A percentile compares a stretch with the other conserved stretches of the same genome.
These are phyloP conservation scores for Oreocharis arfaki DNA, from an alignment of 2,113 vertebrate species.

Conservation along the genomic window DNA sequence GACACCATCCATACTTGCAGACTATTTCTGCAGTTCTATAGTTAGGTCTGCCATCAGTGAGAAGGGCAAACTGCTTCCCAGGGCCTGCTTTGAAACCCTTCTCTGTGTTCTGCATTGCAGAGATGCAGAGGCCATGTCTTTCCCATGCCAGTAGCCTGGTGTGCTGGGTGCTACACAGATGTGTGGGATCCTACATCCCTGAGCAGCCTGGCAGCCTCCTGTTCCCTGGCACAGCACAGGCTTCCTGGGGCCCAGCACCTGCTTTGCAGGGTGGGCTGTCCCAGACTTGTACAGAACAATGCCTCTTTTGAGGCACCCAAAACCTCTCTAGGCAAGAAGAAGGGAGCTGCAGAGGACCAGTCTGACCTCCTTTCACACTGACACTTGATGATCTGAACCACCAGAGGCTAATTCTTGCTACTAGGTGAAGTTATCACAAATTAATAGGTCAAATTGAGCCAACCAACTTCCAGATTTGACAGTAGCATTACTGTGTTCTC, in stretches of 20 bases:
- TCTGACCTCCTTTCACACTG: background rate
- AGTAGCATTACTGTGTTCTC: background rate
- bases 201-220: background rate
- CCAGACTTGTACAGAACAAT: background rate
- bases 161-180: accelerated
- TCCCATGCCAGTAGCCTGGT: accelerated
- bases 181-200: background rate
- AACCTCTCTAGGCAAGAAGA: background rate
- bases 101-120: background rate
- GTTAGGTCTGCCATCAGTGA: background rate
- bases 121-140: background rate
- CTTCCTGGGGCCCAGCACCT: accelerated
- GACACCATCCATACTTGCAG: background rate
- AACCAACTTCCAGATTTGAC: background rate
- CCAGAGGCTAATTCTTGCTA: background rate
- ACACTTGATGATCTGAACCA: accelerated
- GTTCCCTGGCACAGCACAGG: background rate
- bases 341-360: background rate
- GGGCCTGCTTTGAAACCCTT: background rate
- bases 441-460: background rate
- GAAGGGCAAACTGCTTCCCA: background rate
- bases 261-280: background rate
- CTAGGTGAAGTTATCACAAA: background rate
- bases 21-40: background rate
- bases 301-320: background rate